Evolutionary conservation across 2,113 vertebrate genomes (phyloP).

Genomic region (Tachysurus fulvidraco): DNA sequence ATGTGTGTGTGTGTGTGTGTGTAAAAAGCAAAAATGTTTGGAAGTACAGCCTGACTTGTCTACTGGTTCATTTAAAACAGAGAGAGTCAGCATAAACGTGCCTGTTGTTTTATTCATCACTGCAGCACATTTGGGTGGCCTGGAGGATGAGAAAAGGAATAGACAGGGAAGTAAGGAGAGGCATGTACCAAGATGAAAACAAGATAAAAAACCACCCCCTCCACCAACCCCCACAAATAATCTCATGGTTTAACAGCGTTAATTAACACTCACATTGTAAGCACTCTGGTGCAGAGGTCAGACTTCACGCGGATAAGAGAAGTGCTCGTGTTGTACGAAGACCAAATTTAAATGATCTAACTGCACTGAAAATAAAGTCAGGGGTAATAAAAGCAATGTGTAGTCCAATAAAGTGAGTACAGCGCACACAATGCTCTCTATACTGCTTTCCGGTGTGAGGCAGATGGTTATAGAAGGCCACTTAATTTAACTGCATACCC

Average conservation of each 20-base stretch:
- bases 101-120: slow-evolving; percentile 79
- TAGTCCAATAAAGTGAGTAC: not conserved
- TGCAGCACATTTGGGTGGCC: slow-evolving; percentile 69
- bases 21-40: slow-evolving; percentile 50
- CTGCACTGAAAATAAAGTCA: not conserved
- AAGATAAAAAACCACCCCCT: not conserved
- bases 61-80: slow-evolving; percentile 68
- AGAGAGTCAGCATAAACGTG: slow-evolving; percentile 68
- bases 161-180: slow-evolving; percentile 1
- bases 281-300: not conserved
- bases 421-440: not conserved
- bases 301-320: slow-evolving; percentile 16
- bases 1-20: too few relatives aligned
- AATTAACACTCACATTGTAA: slow-evolving; percentile 14
- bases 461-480: slow-evolving; percentile 14
- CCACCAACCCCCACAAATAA: not conserved
- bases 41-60: slow-evolving; percentile 50
- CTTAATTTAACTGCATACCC: slow-evolving; percentile 20
- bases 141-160: slow-evolving; percentile 49
- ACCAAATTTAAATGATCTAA: not conserved
- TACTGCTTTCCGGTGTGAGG: not conserved
- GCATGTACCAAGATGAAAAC: slow-evolving; percentile 21
- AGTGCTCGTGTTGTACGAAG: not conserved
- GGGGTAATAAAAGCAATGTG: slow-evolving; percentile 22
- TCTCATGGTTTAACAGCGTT: slow-evolving; percentile 8